Conservation (phyloP, 2,888 invertebrate species). For the Matsumyia berberina region DNA sequence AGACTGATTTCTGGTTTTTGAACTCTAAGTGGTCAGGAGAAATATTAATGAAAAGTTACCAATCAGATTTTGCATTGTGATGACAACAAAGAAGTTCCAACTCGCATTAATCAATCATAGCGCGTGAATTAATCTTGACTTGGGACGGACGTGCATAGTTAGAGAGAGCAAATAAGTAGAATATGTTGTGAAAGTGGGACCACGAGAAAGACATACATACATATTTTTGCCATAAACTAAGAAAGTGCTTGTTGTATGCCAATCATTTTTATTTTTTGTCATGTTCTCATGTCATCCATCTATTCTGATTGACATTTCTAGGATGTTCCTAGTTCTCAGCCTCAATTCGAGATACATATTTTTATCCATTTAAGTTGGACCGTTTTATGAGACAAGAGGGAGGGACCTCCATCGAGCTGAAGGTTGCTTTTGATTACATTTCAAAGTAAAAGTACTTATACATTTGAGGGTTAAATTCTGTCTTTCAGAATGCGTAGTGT, state of each 20-base stretch:
- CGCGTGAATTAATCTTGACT: constrained; percentile 8
- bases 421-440: too few species aligned
- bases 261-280: neutral
- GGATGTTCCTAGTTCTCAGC: too few species aligned
- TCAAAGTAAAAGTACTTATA: too few species aligned
- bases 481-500: too few species aligned
- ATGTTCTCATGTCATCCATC: neutral
- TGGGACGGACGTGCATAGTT: neutral
- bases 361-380: too few species aligned
- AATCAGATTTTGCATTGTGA: constrained; percentile 9
- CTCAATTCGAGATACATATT: too few species aligned
- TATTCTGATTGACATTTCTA: neutral
- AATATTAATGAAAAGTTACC: constrained; percentile 34
- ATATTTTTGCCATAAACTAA: neutral
- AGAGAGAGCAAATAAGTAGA: neutral
- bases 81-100: constrained; percentile 1
- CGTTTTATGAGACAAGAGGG: too few species aligned
- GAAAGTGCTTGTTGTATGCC: constrained; percentile 4
- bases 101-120: constrained; percentile 30
- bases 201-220: too few species aligned
- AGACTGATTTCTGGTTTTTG: neutral
- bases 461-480: too few species aligned
- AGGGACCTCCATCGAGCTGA: too few species aligned
- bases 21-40: neutral
- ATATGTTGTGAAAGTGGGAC: neutral